These are phyloP conservation scores for Oncorhynchus kisutch DNA, from an alignment of 2,113 vertebrate species.

Conservation along the genomic window DNA sequence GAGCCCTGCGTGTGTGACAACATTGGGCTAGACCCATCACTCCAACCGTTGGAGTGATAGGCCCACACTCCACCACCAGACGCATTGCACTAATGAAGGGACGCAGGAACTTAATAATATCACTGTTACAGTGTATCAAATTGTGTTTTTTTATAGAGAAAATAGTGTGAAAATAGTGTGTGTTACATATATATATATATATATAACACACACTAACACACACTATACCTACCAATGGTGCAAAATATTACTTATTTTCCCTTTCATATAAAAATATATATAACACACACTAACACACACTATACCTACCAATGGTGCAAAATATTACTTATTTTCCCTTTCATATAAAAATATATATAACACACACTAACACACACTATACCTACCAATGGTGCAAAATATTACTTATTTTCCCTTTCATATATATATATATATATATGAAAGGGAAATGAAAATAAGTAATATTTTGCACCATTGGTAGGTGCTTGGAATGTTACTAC, in stretches of 20 bases:
- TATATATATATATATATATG: background rate
- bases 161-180: background rate
- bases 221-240: too few relatives aligned
- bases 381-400: too few relatives aligned
- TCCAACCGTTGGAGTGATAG: background rate
- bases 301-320: too few relatives aligned
- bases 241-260: too few relatives aligned
- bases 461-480: background rate
- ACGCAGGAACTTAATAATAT: background rate
- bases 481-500: background rate
- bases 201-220: too few relatives aligned
- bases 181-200: background rate
- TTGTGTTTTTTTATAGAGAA: background rate
- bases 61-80: background rate
- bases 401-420: too few relatives aligned
- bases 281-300: too few relatives aligned
- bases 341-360: too few relatives aligned
- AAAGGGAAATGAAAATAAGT: background rate
- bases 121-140: background rate
- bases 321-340: too few relatives aligned
- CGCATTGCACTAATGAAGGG: background rate
- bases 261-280: too few relatives aligned
- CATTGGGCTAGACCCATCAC: background rate
- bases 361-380: too few relatives aligned
- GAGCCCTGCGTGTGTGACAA: slow-evolving; percentile 13